Conservation (phyloP, 2,113 vertebrate species). For the Poeciliopsis occidentalis region DNA sequence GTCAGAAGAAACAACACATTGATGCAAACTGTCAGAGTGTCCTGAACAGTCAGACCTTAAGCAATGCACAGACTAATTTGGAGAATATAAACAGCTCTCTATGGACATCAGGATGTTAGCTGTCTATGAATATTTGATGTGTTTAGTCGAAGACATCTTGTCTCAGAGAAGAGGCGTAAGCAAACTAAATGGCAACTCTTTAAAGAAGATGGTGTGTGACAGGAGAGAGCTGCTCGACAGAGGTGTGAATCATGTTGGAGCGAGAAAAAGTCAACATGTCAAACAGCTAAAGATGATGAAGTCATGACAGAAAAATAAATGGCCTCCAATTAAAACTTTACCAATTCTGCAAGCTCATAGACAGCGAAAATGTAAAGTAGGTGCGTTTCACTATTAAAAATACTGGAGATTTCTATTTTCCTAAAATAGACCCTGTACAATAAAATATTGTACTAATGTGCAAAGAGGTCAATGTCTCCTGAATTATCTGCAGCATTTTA, state of each 20-base stretch:
- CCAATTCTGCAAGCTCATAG: not conserved
- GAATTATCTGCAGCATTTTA: conserved; percentile 60
- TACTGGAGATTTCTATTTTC: not conserved
- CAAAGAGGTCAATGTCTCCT: conserved; percentile 58
- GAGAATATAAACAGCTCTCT: conserved; percentile 22
- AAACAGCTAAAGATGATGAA: not conserved
- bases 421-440: conserved; percentile 11
- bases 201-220: conserved; percentile 46
- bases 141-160: conserved; percentile 47
- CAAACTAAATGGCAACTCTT: conserved; percentile 34
- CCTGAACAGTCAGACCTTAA: not conserved
- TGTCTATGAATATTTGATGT: conserved; percentile 58
- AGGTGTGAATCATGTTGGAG: conserved; percentile 32
- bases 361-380: not conserved
- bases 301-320: conserved; percentile 18
- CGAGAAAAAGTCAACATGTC: conserved; percentile 5
- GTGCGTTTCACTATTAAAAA: not conserved
- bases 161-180: not conserved
- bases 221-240: conserved; percentile 7
- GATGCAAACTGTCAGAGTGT: not conserved
- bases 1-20: not conserved
- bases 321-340: not conserved
- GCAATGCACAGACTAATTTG: not conserved
- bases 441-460: not conserved
- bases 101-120: conserved; percentile 9